Conservation (phyloP, 1,140 invertebrate species). For the Monomorium pharaonis region DNA sequence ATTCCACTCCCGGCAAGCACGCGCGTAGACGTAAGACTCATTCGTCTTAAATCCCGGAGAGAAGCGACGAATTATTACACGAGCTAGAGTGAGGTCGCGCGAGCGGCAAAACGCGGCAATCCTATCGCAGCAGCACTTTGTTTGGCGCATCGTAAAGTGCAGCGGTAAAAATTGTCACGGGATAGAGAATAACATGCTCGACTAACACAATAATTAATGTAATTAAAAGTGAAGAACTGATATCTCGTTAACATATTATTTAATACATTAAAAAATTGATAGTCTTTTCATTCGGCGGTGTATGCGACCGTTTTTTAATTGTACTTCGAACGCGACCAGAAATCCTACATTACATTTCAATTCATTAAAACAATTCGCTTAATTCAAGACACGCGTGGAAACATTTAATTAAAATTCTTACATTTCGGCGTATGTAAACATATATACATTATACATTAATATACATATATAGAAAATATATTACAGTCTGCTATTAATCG, state of each 20-base stretch:
- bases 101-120: conserved; percentile 32
- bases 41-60: conserved; percentile 70
- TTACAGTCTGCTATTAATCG: not conserved
- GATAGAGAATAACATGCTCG: not conserved
- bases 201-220: conserved; percentile 1
- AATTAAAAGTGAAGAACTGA: conserved; percentile 17
- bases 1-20: conserved; percentile 64
- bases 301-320: not conserved
- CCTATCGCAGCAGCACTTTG: conserved; percentile 6
- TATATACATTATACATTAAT: not conserved
- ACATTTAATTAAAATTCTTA: conserved; percentile 8
- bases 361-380: not conserved
- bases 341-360: conserved; percentile 9
- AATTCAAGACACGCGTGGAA: conserved; percentile 7
- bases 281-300: not conserved
- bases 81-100: conserved; percentile 34
- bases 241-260: not conserved
- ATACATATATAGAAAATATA: not conserved
- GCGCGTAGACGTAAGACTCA: conserved; percentile 71
- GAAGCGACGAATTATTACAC: conserved; percentile 65
- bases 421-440: not conserved
- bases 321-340: not conserved
- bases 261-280: not conserved
- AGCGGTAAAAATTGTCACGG: conserved; percentile 24
- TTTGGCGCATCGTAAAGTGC: conserved; percentile 23